Conservation (phyloP, 2,888 invertebrate species). For the Dicranocentrus wangi region DNA sequence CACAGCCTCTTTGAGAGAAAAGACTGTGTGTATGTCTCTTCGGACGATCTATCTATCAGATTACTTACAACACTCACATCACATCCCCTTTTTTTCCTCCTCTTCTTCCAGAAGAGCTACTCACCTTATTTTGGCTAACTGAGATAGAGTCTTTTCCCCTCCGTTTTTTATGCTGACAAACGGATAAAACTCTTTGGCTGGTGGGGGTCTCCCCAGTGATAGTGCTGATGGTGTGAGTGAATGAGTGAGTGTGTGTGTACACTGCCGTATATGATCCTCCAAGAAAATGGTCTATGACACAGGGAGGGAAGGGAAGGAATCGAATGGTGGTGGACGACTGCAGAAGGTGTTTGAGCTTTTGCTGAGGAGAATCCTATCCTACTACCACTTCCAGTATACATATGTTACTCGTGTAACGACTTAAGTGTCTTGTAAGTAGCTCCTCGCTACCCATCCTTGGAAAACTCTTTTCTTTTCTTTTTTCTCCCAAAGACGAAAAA, state of each 20-base stretch:
- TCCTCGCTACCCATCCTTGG: background rate
- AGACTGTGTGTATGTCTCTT: slow-evolving; percentile 27
- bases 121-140: background rate
- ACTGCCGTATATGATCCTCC: no score
- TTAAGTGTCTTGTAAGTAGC: slow-evolving; percentile 52
- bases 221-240: no score
- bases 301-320: background rate
- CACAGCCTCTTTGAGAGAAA: slow-evolving; percentile 58
- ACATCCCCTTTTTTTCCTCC: background rate
- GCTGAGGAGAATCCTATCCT: background rate
- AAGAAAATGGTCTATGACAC: slow-evolving; percentile 32
- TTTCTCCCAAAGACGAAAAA: background rate
- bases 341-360: slow-evolving; percentile 4
- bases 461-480: no score
- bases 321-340: background rate
- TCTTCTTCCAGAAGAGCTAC: slow-evolving; percentile 16
- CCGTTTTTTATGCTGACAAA: slow-evolving; percentile 36
- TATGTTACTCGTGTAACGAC: slow-evolving; percentile 52
- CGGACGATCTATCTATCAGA: slow-evolving; percentile 65
- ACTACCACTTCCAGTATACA: slow-evolving; percentile 15
- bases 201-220: background rate
- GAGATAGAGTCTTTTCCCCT: background rate
- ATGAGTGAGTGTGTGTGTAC: background rate
- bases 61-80: slow-evolving; percentile 62
- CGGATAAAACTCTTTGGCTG: slow-evolving; percentile 2